Evolutionary conservation across 2,797 vertebrate species (phyloP).

Genomic region (Cynopterus sphinx): DNA sequence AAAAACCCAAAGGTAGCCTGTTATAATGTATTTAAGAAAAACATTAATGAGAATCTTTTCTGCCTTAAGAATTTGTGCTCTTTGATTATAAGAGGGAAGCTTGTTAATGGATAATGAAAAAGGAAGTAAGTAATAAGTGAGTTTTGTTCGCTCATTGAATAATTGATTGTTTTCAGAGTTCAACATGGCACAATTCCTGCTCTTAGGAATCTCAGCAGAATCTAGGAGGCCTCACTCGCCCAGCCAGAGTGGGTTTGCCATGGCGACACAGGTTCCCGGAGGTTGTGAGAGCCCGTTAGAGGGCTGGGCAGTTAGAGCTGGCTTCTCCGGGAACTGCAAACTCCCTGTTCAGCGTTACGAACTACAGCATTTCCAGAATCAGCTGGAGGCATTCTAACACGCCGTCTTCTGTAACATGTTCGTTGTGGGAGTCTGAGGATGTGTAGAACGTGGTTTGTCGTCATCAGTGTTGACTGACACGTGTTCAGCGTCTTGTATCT

Average conservation of each 20-base stretch:
- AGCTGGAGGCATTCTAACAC: neutral
- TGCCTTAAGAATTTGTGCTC: neutral
- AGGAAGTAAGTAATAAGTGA: slow-evolving; percentile 10
- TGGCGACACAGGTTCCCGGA: neutral
- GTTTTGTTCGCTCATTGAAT: slow-evolving; percentile 4
- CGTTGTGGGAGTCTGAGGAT: neutral
- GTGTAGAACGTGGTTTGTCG: neutral
- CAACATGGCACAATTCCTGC: neutral
- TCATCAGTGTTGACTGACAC: neutral
- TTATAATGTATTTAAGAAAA: slow-evolving; percentile 26
- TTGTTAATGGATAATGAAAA: slow-evolving; percentile 42
- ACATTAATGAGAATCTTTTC: neutral
- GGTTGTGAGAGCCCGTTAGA: neutral
- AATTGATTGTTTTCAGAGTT: slow-evolving; percentile 2
- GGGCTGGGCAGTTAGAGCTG: neutral
- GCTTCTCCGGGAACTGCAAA: neutral
- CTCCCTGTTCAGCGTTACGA: neutral
- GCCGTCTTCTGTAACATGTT: neutral
- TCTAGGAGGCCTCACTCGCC: neutral
- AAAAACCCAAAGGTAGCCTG: neutral
- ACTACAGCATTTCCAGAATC: neutral
- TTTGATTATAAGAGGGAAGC: slow-evolving; percentile 19
- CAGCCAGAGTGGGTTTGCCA: neutral
- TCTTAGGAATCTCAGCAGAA: neutral
- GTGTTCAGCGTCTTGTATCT: neutral